Evolutionary conservation across 2,888 invertebrate genomes (phyloP), one percentile per base, ranked within the genome.

Genomic region (Drosophila monieri): DNA sequence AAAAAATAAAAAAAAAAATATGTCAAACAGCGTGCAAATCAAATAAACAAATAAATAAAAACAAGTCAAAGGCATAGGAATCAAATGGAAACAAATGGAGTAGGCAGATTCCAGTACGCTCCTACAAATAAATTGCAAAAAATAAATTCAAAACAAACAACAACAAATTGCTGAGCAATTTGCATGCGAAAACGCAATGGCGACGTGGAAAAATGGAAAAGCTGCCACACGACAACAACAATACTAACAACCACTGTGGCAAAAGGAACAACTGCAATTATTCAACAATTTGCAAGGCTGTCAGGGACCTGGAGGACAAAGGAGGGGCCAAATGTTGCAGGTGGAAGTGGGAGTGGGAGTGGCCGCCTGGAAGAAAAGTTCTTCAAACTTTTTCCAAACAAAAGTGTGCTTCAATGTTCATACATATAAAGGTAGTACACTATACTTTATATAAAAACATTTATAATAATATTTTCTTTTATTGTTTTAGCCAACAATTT

Each of bases 281-380:
- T 86, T 81, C 78, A 84, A 84, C 80, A 84, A 84, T 80, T 84
- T 84, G 80, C 70, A 53, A 64, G 75, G 74, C 61, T 55, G 21
- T 32, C 21, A 32, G 44, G 44, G 35, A 18, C 14, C 37, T 46
- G 41, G 12, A 32, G 32, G 25, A 39, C 4, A 23, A 23, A n/a
- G 46, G 10, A 30, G 14, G 4, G 66, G 39, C 15, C 8, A 8
- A 15, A 14, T 14, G 27, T 10, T 8, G 25, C 37, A 27, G 44
- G 35, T 52, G 32, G 25, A 25, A 66, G 35, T 44, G 44, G 44
- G n/a, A 27, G 35, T 25, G 57, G 43, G 32, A 35, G 32, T 44
- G 59, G 59, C 59, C 44, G 35, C 59, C 58, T 58, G 60, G 46
- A 60, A 60, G 62, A 65, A 62, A 85, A 79, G 85, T 81, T 60